Base-by-base conservation (phyloP, 2,888 invertebrate genomes). In the Deilephila elpenor region DNA sequence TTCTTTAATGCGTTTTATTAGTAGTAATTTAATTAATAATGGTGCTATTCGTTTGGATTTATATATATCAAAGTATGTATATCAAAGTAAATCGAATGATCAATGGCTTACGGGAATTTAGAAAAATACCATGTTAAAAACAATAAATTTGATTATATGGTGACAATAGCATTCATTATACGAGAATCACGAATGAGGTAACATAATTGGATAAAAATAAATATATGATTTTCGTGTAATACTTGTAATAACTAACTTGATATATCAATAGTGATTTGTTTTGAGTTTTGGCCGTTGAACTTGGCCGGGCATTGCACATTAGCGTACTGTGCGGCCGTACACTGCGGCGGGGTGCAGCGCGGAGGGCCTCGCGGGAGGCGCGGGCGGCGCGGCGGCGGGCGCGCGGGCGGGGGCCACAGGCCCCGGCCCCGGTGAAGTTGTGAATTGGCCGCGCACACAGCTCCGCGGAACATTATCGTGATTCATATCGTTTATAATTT, bases 401-500 rank as follows among this genome's bases (percentile, higher is more conserved):
- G 79, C 82, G 81, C 80, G 80, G 84, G 76, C 76, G 81, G 83
- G 87, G 81, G 81, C 80, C 78, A 80, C 79, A 77, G 83, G 83
- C 82, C 86, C 84, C 86, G 84, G 86, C 86, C 84, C 86, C 87
- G 86, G 86, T 84, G 86, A 92, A 93, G 85, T 93, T 93, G 93
- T 92, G 93, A 93, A 93, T 93, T 92, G 91, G 93, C 92, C 91
- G 89, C 92, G 89, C 74, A 89, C 89, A 88, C 91, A 89, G 88
- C 84, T 86, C 86, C 89, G 87, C 89, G 86, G 88, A 90, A 91
- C 92, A 92, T 93, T 93, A 94, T 93, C 93, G 92, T 94, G 94
- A 94, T 94, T 94, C 93, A 94, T 93, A 93, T 92, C 93, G 91
- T 91, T 94, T 94, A 93, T 94, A 94, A 94, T 94, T 94, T 94